Evolutionary conservation across 1,140 invertebrate species (phyloP).

Genomic region (Lepidostoma basale): DNA sequence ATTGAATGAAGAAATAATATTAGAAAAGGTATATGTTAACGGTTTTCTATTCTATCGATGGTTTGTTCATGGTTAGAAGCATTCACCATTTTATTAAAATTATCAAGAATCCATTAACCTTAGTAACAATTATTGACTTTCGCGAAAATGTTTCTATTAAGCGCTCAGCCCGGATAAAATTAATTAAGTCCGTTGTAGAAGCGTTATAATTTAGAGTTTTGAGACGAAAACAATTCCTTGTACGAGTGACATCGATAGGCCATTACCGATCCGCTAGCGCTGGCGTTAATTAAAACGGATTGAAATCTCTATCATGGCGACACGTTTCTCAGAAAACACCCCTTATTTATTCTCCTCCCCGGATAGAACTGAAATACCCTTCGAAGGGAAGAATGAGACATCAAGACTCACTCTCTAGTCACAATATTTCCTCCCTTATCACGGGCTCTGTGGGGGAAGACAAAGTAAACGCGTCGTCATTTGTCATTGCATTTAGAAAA

Average conservation of each 20-base stretch:
- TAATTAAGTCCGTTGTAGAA: conserved; percentile 11
- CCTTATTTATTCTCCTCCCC: conserved; percentile 14
- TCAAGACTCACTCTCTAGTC: background rate
- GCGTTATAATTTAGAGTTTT: conserved; percentile 2
- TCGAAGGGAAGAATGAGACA: conserved; percentile 1
- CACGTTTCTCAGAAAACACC: conserved; percentile 28
- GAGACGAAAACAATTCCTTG: conserved; percentile 4
- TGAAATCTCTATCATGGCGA: conserved; percentile 28
- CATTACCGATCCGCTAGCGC: conserved; percentile 8
- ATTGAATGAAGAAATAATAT: too few species aligned
- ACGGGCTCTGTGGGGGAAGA: background rate
- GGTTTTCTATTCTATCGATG: too few species aligned
- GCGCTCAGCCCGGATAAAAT: too few species aligned
- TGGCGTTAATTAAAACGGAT: conserved; percentile 27
- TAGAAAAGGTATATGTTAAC: too few species aligned
- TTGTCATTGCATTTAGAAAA: conserved; percentile 5
- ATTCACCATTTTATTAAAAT: too few species aligned
- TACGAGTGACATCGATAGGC: conserved; percentile 22
- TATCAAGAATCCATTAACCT: too few species aligned
- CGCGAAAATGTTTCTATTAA: too few species aligned
- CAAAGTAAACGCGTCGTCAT: background rate
- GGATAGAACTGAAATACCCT: conserved; percentile 6
- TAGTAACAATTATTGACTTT: too few species aligned
- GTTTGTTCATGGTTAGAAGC: too few species aligned
- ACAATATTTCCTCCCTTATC: background rate